phyloP scores from a whole-genome alignment of 37 sponge, comb jelly and placozoan genomes.

The Dysidea cf. avara region DNA sequence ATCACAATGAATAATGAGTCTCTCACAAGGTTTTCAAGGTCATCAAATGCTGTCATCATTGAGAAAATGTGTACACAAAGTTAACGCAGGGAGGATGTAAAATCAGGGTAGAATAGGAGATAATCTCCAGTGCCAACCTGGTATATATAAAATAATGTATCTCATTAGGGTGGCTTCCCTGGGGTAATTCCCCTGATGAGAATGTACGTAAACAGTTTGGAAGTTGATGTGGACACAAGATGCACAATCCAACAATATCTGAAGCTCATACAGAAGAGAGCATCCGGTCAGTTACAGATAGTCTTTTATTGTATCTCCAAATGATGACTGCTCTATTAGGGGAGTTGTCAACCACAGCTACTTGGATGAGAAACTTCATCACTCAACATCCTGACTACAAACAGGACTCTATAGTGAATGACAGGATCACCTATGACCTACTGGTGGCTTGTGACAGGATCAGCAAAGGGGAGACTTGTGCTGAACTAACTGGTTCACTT shows the following conservation, averaged over 20 bases:
- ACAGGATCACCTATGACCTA: slow-evolving; percentile 79
- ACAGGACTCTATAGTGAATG: slow-evolving; percentile 90
- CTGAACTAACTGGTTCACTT: slow-evolving; percentile 62
- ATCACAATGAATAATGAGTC: too few relatives aligned
- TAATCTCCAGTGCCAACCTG: background rate
- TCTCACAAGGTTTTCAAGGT: too few relatives aligned
- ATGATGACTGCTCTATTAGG: slow-evolving; percentile 41
- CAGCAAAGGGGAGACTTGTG: slow-evolving; percentile 42
- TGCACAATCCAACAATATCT: slow-evolving; percentile 77
- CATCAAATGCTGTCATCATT: too few relatives aligned
- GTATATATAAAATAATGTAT: background rate
- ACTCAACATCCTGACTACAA: slow-evolving; percentile 83
- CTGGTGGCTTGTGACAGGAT: slow-evolving; percentile 28
- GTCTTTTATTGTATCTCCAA: background rate
- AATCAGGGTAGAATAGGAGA: background rate
- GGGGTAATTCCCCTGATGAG: slow-evolving; percentile 83
- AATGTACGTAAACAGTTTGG: slow-evolving; percentile 76
- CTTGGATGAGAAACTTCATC: slow-evolving; percentile 86
- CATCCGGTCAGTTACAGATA: slow-evolving; percentile 56
- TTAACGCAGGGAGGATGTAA: background rate
- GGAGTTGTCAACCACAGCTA: slow-evolving; percentile 86
- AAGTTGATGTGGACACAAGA: slow-evolving; percentile 80
- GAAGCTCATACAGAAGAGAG: slow-evolving; percentile 65
- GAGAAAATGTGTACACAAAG: too few relatives aligned
- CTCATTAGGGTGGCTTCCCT: slow-evolving; percentile 66